phyloP scores from a whole-genome alignment of 2,888 invertebrate genomes.

The Spialia ferax region DNA sequence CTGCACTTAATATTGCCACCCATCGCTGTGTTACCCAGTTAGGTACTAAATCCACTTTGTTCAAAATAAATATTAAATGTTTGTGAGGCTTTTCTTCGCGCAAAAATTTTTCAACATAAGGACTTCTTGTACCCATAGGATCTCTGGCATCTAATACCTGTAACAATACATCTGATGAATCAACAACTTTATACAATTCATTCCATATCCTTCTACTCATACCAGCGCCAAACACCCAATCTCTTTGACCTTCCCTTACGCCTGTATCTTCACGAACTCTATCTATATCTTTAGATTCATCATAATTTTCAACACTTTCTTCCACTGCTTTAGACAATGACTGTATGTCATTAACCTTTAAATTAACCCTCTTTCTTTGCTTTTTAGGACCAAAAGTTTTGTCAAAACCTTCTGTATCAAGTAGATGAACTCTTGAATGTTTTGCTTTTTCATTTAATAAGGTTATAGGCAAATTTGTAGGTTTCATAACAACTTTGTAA shows the following conservation, averaged over 20 bases:
- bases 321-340: conserved; percentile 92
- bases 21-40: conserved; percentile 99
- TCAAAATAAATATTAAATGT: conserved; percentile 98
- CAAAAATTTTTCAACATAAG: conserved; percentile 96
- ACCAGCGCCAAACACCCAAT: conserved; percentile 98
- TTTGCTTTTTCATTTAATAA: conserved; percentile 97
- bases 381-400: conserved; percentile 98
- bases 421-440: conserved; percentile 95
- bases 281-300: conserved; percentile 93
- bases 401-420: conserved; percentile 98
- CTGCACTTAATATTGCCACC: conserved; percentile 97
- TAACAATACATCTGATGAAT: conserved; percentile 98
- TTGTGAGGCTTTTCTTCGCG: conserved; percentile 98
- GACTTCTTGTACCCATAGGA: conserved; percentile 98
- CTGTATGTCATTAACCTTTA: conserved; percentile 91
- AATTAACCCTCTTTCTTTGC: conserved; percentile 95
- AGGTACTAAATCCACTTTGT: conserved; percentile 98
- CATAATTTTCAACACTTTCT: conserved; percentile 91
- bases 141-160: conserved; percentile 99
- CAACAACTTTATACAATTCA: conserved; percentile 99
- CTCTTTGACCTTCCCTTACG: conserved; percentile 92
- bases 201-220: conserved; percentile 99
- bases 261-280: conserved; percentile 94
- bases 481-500: conserved; percentile 98
- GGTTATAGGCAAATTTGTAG: conserved; percentile 97